Evolutionary conservation across 2,888 invertebrate genomes (phyloP), one percentile per base, ranked within the genome.

Genomic region (Eucera pruinosa): DNA sequence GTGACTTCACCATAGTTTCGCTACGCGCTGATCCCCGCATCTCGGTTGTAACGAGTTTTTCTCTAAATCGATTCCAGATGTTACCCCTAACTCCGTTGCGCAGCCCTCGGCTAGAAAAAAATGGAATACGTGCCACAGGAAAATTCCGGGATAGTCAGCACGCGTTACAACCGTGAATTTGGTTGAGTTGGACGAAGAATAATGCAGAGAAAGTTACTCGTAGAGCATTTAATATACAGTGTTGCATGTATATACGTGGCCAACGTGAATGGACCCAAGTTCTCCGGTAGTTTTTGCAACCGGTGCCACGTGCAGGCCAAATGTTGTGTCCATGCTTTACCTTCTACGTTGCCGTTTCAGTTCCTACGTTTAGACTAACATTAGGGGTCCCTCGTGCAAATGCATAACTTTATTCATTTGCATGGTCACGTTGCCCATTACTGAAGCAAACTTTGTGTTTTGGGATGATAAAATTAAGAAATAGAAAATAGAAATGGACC

Each of bases 281-380:
- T 78, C 64, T 36, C 20, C 25, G 39, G 5, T n/a, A 61, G 60
- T 78, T 82, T 81, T 82, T 82, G 69, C 78, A 36, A 60, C 23
- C 60, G 39, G 55, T 71, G 62, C 73, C 84, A 84, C 83, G 73
- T 84, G 84, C 79, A 67, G 72, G 60, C 79, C 84, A 84, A 84
- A 84, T 84, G 84, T 83, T 79, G 48, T 2, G 15, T 20, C 36
- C 13, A 9, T 23, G n/a, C 7, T 65, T 58, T 25, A 62, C 67
- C 47, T 67, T 57, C 60, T 20, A 27, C 25, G 20, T 30, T 43
- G 50, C 47, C 50, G 20, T 57, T 48, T 33, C 6, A 9, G 50
- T 39, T 43, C 23, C 41, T 45, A 23, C 7, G n/a, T 30, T 57
- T 36, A 15, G 45, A 7, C 0, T 33, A 11, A 55, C 36, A 43